Conservation (phyloP, 2,113 vertebrate species). For the Corythaeola cristata region DNA sequence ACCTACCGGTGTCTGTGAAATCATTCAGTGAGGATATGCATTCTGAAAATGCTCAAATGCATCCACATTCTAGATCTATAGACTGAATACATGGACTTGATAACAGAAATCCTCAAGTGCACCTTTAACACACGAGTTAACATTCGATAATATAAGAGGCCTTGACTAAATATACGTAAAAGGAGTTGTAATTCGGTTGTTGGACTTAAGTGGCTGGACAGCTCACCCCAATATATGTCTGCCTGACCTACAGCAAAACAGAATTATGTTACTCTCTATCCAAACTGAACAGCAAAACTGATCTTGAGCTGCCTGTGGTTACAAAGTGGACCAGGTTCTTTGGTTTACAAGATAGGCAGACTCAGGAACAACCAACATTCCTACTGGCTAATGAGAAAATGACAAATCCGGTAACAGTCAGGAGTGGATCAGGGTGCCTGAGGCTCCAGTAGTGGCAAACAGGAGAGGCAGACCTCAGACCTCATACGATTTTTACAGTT, state of each 20-base stretch:
- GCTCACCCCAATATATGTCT: not conserved
- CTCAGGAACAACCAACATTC: not conserved
- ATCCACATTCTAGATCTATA: not conserved
- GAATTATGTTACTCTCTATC: not conserved
- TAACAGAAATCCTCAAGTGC: not conserved
- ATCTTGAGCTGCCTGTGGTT: not conserved
- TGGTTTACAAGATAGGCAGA: not conserved
- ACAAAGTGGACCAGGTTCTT: not conserved
- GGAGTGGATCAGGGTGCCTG: not conserved
- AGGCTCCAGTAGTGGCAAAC: not conserved
- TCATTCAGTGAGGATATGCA: not conserved
- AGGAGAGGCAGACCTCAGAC: not conserved
- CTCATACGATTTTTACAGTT: not conserved
- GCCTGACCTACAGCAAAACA: not conserved
- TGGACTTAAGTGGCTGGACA: not conserved
- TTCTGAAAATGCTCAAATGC: not conserved
- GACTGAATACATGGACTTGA: not conserved
- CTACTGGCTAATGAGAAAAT: not conserved
- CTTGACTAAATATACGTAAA: not conserved
- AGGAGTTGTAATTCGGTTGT: not conserved
- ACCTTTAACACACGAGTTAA: not conserved
- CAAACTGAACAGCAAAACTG: not conserved
- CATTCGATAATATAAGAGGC: not conserved
- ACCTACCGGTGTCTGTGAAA: not conserved
- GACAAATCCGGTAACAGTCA: not conserved